Percentiles rank a stretch among this genome's conserved stretches.
Evolutionary conservation across 2,113 vertebrate genomes (phyloP).

Genomic region (Hydrolagus affinis): DNA sequence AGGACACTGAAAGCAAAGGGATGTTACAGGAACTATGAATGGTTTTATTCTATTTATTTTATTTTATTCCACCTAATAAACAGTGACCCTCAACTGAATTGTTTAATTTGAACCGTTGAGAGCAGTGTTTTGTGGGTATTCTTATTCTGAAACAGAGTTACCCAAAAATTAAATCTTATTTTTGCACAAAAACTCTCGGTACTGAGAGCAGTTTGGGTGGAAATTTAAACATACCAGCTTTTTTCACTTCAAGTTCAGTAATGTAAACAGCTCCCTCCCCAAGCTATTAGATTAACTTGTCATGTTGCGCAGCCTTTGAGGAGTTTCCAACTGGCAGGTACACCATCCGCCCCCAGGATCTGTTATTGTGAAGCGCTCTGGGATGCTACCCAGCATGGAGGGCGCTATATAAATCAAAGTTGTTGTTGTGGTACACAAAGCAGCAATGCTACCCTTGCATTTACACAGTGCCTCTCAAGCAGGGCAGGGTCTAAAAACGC

Average conservation of each 20-base stretch:
- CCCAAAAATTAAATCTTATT: neutral
- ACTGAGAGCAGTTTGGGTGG: neutral
- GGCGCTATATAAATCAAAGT: too few relatives aligned
- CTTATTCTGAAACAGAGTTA: neutral
- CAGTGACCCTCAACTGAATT: neutral
- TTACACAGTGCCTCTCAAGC: too few relatives aligned
- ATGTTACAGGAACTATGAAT: too few relatives aligned
- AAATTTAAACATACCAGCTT: neutral
- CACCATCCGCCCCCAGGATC: too few relatives aligned
- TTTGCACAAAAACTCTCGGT: neutral
- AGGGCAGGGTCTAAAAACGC: too few relatives aligned
- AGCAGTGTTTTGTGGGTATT: neutral
- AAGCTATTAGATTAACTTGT: neutral
- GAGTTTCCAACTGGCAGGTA: neutral
- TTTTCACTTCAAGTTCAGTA: constrained; percentile 4
- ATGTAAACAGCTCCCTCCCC: neutral
- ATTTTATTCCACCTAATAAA: neutral
- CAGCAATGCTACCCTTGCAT: too few relatives aligned
- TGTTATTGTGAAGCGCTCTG: too few relatives aligned
- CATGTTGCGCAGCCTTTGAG: neutral
- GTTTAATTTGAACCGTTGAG: neutral
- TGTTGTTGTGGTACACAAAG: too few relatives aligned
- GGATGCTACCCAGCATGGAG: too few relatives aligned
- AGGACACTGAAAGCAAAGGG: too few relatives aligned
- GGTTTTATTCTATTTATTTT: neutral